Percentiles rank a stretch among this genome's conserved stretches.
Evolutionary conservation across 2,113 vertebrate genomes (phyloP).

Genomic region (Axis porcinus): DNA sequence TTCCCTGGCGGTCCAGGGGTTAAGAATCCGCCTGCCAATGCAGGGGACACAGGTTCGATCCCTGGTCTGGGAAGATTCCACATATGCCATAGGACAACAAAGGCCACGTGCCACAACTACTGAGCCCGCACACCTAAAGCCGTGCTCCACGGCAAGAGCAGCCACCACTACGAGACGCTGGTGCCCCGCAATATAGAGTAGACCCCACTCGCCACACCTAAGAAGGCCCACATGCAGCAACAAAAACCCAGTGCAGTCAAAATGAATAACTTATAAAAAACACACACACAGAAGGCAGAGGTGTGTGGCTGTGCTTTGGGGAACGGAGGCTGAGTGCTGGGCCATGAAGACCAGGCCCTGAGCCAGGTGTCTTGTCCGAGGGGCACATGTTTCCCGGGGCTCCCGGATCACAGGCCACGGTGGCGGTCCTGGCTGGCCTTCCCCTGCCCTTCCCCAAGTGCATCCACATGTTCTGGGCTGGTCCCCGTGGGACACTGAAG

Average conservation of each 20-base stretch:
- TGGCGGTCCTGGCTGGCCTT: background rate
- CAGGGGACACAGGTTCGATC: background rate
- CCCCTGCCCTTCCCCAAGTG: background rate
- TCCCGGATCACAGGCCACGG: background rate
- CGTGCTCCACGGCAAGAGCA: background rate
- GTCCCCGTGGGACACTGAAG: background rate
- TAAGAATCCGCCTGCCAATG: background rate
- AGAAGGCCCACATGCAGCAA: background rate
- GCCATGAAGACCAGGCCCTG: background rate
- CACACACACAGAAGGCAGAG: background rate
- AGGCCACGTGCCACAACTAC: background rate
- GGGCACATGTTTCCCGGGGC: background rate
- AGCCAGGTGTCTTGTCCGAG: background rate
- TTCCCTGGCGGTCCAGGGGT: background rate
- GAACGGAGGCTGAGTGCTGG: background rate
- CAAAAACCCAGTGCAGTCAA: background rate
- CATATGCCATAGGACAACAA: background rate
- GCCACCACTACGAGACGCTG: background rate
- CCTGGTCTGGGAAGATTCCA: background rate
- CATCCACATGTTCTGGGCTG: background rate
- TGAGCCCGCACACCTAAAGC: background rate
- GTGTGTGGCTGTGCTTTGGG: background rate
- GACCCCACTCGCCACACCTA: background rate
- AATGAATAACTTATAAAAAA: background rate
- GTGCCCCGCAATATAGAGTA: rapidly evolving